Conservation (phyloP, 1,140 invertebrate genomes). For the Saxidomus purpurata region DNA sequence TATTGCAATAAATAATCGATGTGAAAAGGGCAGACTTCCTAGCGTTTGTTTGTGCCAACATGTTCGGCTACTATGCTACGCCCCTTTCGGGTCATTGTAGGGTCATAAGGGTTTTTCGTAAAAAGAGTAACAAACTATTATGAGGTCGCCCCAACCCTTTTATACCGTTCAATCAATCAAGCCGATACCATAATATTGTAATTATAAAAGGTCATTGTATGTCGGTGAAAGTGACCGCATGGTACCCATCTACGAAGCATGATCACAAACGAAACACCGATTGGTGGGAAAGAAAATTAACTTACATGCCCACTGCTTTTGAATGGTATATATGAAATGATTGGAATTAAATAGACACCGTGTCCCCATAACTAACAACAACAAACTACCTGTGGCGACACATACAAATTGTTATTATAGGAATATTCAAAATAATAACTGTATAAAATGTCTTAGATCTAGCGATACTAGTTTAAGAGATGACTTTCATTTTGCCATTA, state of each 20-base stretch:
- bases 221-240: conserved; percentile 7
- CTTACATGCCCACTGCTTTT: no score
- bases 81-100: conserved; percentile 31
- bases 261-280: not conserved
- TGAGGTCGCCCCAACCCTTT: conserved; percentile 22
- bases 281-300: not conserved
- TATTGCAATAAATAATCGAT: conserved; percentile 51
- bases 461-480: no score
- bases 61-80: not conserved
- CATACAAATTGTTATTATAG: no score
- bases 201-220: conserved; percentile 28
- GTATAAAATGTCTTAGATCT: no score
- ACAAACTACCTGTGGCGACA: no score
- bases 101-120: conserved; percentile 25
- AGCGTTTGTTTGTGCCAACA: not conserved
- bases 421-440: no score
- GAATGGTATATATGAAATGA: not conserved
- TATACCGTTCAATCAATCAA: conserved; percentile 34
- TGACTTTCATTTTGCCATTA: no score
- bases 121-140: conserved; percentile 34
- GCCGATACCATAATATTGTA: conserved; percentile 25
- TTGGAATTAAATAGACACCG: no score
- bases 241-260: not conserved
- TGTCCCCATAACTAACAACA: no score
- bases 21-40: conserved; percentile 13